Base-by-base conservation (phyloP, 2,113 vertebrate species). In the Cyprinodon brontotheroides region DNA sequence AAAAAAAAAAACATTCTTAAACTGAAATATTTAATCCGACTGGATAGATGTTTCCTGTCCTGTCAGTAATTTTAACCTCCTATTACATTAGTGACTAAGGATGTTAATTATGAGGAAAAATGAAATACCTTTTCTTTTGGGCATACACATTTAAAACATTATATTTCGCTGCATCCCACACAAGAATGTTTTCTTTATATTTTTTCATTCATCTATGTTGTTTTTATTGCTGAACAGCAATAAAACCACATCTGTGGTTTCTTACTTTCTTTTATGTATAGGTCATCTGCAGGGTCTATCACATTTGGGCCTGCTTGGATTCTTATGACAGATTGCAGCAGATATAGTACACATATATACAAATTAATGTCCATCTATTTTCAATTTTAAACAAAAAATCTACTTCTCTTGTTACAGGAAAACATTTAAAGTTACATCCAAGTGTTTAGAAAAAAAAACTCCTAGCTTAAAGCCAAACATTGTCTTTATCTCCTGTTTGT, bases 401-500 rank as follows among this genome's bases (percentile, higher is more conserved):
- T n/a, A 74, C 36, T 64, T 72, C 66, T 62, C 68, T 50, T 37
- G 37, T 77, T n/a, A 48, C 5, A 29, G 39, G 29, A 29, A 7
- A 36, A 68, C 66, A 75, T 47, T 20, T 17, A 72, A 74, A 65
- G 61, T 74, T 22, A 17, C 12, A 79, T 68, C 0, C 37, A 8
- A 67, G 29, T 66, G 10, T 72, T 74, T 29, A 14, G 20, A 11
- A 67, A 79, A 68, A 15, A 43, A 20, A 8, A 4, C 39, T 70
- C 48, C 38, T 62, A 67, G 6, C 65, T 62, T 63, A 57, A 63
- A 65, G 43, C 37, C 13, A 37, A 77, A 63, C 70, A 80, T 72
- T 43, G 70, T 65, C 65, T 75, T 68, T 70, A 70, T 81, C 61
- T 67, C 67, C 74, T 65, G 63, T 72, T 86, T 77, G 75, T 68